Base-by-base conservation (phyloP, 2,888 invertebrate genomes). In the Heliconius erato region DNA sequence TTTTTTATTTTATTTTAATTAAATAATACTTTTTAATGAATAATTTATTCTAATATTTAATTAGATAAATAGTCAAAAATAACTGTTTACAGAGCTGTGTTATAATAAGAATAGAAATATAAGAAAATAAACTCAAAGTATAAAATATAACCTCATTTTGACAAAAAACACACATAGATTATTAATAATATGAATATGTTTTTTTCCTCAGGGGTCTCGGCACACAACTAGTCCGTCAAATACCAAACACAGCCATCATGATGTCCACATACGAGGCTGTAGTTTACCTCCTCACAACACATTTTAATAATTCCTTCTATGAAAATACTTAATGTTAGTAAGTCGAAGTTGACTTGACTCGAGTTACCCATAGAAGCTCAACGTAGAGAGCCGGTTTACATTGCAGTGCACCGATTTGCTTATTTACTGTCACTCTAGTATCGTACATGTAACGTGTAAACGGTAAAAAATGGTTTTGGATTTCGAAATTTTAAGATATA, bases 211-310 rank as follows among this genome's bases (percentile, higher is more conserved):
- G 99, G 88, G 99, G 99, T 88, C 96, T 99, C 79, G 97, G 97
- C 85, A 99, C 99, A 7, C 99, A 99, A 94, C 97, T 99, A 85
- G 97, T 99, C 63, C 97, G 99, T 79, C 99, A 99, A 94, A 99
- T 99, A 92, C 99, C 99, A 54, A 99, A 99, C 96, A 99, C 99
- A 65, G 99, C 99, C 79, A 99, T 99, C 89, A 99, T 99, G 98
- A 99, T 99, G 99, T 98, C 99, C 74, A 99, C 99, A 0, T 99
- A 99, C 92, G 99, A 99, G 95, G 98, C 98, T 14, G 98, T 98
- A 16, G 98, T 98, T 74, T 98, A 98, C 89, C 95, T 98, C 76
- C 96, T 98, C 84, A 98, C 98, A 16, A 97, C 97, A 89, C 97
- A 97, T 88, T 97, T 97, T 91, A 97, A 97, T 89, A 97, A 96